A percentile compares a stretch with the other conserved stretches of the same genome.
Evolutionary conservation across 2,113 vertebrate species (phyloP).

Genomic region (Gorsachius goisagi): DNA sequence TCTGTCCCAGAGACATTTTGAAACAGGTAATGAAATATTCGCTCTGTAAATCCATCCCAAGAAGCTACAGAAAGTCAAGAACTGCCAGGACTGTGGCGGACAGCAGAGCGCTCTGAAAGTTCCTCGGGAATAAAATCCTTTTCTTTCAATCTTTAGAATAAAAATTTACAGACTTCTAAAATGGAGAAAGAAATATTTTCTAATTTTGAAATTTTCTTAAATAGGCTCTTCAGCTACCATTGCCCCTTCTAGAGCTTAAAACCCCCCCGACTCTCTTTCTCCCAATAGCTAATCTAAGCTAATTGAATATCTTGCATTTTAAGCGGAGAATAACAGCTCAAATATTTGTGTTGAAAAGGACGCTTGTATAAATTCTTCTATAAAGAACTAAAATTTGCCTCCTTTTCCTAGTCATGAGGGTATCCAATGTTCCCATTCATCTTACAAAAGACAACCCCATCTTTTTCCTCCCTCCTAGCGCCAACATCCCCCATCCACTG

Average conservation of each 20-base stretch:
- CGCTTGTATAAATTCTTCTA: background rate
- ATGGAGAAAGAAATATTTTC: background rate
- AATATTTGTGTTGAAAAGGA: background rate
- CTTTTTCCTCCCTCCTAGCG: background rate
- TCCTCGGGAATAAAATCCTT: background rate
- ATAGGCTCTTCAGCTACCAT: background rate
- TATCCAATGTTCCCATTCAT: background rate
- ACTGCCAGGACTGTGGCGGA: background rate
- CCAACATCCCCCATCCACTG: background rate
- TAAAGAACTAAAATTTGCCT: background rate
- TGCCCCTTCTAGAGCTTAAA: background rate
- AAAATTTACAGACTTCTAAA: background rate
- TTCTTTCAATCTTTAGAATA: background rate
- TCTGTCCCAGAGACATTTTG: background rate
- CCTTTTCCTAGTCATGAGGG: background rate
- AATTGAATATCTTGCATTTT: background rate
- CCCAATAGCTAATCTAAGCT: background rate
- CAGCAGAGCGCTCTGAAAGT: background rate
- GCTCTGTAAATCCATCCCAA: background rate
- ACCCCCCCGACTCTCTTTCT: background rate
- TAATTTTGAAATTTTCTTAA: slow-evolving; percentile 4
- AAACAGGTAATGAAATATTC: background rate
- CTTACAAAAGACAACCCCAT: background rate
- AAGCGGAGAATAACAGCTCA: background rate
- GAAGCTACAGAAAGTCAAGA: background rate